Conservation (phyloP, 2,797 vertebrate genomes). For the Melanotaenia boesemani region DNA sequence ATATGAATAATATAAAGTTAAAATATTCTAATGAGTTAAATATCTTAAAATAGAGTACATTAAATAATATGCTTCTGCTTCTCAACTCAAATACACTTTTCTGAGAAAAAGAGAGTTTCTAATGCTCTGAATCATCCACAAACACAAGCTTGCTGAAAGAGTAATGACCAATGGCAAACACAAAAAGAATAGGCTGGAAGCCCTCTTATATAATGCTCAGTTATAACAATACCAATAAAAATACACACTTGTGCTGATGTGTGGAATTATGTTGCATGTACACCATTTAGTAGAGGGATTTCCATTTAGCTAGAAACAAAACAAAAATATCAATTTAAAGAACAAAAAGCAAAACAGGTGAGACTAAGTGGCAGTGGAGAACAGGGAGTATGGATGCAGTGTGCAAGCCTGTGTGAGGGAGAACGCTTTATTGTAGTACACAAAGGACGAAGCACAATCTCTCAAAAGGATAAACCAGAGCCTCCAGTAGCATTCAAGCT, state of each 20-base stretch:
- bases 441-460: constrained; percentile 18
- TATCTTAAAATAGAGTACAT: constrained; percentile 10
- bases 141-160: constrained; percentile 64
- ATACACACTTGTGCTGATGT: constrained; percentile 55
- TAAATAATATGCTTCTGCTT: constrained; percentile 31
- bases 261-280: constrained; percentile 38
- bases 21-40: not conserved
- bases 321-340: constrained; percentile 2
- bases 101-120: constrained; percentile 47
- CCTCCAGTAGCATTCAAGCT: constrained; percentile 5
- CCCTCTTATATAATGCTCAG: constrained; percentile 62
- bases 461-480: constrained; percentile 22
- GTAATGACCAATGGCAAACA: constrained; percentile 50
- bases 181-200: constrained; percentile 61
- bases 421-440: constrained; percentile 42
- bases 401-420: constrained; percentile 31
- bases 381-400: constrained; percentile 41
- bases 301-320: constrained; percentile 13
- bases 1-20: constrained; percentile 14
- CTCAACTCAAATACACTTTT: constrained; percentile 34
- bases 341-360: constrained; percentile 32
- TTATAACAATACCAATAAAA: constrained; percentile 56
- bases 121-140: constrained; percentile 69
- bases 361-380: constrained; percentile 37
- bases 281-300: constrained; percentile 22